Percentiles rank a stretch among this genome's conserved stretches.
These are phyloP conservation scores for Odontamblyopus rebecca DNA, from an alignment of 2,797 vertebrate genomes.

Conservation along the genomic window DNA sequence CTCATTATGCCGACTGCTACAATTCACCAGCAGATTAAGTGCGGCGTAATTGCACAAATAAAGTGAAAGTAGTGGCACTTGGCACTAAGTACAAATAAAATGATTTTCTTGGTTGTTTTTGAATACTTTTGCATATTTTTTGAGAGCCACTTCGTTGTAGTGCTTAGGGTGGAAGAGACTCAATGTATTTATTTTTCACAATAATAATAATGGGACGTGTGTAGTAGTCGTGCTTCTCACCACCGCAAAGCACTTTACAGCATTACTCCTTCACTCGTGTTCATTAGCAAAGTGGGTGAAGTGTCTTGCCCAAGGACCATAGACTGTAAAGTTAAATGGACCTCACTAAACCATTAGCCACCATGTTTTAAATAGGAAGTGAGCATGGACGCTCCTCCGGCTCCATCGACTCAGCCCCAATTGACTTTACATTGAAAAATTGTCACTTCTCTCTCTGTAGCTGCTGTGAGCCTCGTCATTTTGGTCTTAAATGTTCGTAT, in stretches of 20 bases:
- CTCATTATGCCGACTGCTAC: conserved; percentile 3
- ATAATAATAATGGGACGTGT: background rate
- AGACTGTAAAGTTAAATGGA: too few species aligned
- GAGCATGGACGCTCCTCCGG: too few species aligned
- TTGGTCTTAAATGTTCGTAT: too few species aligned
- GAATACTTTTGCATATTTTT: background rate
- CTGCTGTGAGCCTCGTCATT: too few species aligned
- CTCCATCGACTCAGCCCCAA: too few species aligned
- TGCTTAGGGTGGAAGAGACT: background rate
- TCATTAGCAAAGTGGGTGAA: too few species aligned
- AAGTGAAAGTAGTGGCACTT: background rate
- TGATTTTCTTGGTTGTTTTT: background rate
- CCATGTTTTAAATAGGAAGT: too few species aligned
- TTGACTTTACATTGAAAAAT: too few species aligned
- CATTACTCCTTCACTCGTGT: too few species aligned
- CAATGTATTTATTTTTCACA: background rate
- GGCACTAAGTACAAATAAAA: background rate
- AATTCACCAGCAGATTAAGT: conserved; percentile 5
- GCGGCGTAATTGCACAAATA: conserved; percentile 1
- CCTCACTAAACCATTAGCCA: too few species aligned
- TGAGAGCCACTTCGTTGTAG: background rate
- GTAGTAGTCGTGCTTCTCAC: background rate
- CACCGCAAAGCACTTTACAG: background rate
- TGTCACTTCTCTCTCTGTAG: too few species aligned
- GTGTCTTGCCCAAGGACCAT: too few species aligned